A percentile compares a stretch with the other conserved stretches of the same genome.
These are phyloP conservation scores for Chymomyza fuscimana DNA, from an alignment of 2,888 invertebrate species.

Conservation along the genomic window DNA sequence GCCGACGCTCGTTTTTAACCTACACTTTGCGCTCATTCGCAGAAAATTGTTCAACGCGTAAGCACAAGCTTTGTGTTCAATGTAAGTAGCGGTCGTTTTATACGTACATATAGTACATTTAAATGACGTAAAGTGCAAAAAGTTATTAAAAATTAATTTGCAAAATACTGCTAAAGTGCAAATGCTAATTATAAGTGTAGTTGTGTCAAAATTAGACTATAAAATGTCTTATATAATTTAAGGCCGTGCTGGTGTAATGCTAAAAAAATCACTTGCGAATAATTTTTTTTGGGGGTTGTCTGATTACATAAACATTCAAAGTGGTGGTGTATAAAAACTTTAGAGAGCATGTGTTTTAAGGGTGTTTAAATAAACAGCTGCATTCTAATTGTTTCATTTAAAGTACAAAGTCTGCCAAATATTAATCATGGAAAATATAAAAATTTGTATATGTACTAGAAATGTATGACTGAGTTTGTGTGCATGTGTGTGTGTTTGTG, in stretches of 20 bases:
- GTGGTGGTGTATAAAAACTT: slow-evolving; percentile 19
- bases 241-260: slow-evolving; percentile 7
- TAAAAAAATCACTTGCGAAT: slow-evolving; percentile 21
- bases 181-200: slow-evolving; percentile 1
- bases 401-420: slow-evolving; percentile 21
- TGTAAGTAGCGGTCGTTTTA: slow-evolving; percentile 69
- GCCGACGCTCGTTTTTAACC: not conserved
- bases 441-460: not conserved
- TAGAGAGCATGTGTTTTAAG: slow-evolving; percentile 5
- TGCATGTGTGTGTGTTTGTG: slow-evolving; percentile 13
- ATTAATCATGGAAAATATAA: slow-evolving; percentile 7
- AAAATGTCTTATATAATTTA: slow-evolving; percentile 27
- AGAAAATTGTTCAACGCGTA: slow-evolving; percentile 17
- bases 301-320: slow-evolving; percentile 60
- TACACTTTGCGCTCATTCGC: slow-evolving; percentile 8
- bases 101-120: slow-evolving; percentile 1
- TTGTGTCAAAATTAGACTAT: slow-evolving; percentile 15
- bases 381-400: slow-evolving; percentile 7
- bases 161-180: slow-evolving; percentile 28
- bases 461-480: not conserved
- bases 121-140: slow-evolving; percentile 61
- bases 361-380: slow-evolving; percentile 13
- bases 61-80: slow-evolving; percentile 71
- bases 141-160: slow-evolving; percentile 39
- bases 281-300: slow-evolving; percentile 61